A percentile compares a stretch with the other conserved stretches of the same genome.
phyloP scores from a whole-genome alignment of 2,797 vertebrate species.

The Masticophis lateralis region DNA sequence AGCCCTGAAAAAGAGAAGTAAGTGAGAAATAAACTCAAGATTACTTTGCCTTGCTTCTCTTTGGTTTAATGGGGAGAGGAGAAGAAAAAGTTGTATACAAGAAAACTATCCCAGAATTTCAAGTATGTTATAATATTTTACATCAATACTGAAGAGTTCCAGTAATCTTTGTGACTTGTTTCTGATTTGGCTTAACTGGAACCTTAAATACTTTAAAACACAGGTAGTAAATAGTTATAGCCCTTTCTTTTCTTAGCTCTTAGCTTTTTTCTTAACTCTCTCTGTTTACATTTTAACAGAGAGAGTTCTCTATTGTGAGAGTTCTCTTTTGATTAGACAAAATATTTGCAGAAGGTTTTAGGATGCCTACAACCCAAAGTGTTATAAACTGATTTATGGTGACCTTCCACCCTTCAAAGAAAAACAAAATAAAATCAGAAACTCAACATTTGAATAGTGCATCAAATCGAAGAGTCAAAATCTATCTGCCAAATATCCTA shows the following conservation, averaged over 20 bases:
- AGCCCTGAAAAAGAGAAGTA: not conserved
- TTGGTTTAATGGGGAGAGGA: not conserved
- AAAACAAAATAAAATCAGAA: not conserved
- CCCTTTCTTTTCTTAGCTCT: not conserved
- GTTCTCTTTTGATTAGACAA: not conserved
- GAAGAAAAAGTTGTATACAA: not conserved
- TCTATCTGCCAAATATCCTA: not conserved
- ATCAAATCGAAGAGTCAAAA: not conserved
- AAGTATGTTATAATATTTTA: not conserved
- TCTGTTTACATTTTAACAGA: conserved; percentile 11
- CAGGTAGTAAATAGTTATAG: not conserved
- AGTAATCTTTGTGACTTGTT: not conserved
- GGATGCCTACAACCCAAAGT: not conserved
- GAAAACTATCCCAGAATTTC: not conserved
- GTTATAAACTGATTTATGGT: not conserved
- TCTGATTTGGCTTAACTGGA: not conserved
- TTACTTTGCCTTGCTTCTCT: not conserved
- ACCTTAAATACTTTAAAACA: not conserved
- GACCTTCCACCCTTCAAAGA: not conserved
- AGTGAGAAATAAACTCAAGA: not conserved
- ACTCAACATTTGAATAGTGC: not conserved
- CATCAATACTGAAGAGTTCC: not conserved
- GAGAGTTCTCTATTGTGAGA: not conserved
- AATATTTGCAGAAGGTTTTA: not conserved
- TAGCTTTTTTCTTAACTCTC: not conserved